Evolutionary conservation across 2,113 vertebrate genomes (phyloP), one percentile per base, ranked within the genome.

Genomic region (Zosterops japonicus): DNA sequence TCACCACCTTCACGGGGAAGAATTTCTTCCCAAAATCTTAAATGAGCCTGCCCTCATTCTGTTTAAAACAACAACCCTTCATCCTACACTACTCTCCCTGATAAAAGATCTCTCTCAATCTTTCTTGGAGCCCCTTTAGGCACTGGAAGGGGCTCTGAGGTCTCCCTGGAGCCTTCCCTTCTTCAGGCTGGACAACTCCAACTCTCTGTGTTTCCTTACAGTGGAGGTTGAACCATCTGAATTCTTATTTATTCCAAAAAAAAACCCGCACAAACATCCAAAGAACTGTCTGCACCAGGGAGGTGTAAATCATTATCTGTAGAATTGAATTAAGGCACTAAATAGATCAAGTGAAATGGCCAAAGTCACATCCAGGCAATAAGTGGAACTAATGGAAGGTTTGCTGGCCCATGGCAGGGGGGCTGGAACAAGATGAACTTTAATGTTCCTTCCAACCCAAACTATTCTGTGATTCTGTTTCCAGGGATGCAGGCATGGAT

Each of bases 11-110:
- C 47, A 61, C 8, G 35, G 24, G 4, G 2, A 61, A 87, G 14
- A 55, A 76, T 55, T 91, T 57, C 6, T n/a, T 53, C 15, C 36
- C 36, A 12, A 35, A 9, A 33, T 57, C 14, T 31, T 14, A 18
- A 55, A 14, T 76, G 42, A 53, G 20, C 18, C 8, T 29, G 2
- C 11, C 3, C 3, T 63, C 11, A 27, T 68, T 24, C 25, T 57
- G 4, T 53, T 41, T 70, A 49, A 87, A 70, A 11, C 6, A 5
- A 1, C n/a, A 41, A 4, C 4, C 2, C 2, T 28, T 89, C 0
- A 0, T 53, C 9, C 7, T 71, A 1, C 3, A 16, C 19, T 19
- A 2, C 2, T 0, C 5, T 21, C 6, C 10, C 14, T n/a, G 3
- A 6, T 4, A 24, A 47, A 27, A 4, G 24, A 19, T 49, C 6